Percentiles rank a stretch among this genome's conserved stretches.
phyloP scores from a whole-genome alignment of 2,113 vertebrate genomes.

The Tamias sibiricus region DNA sequence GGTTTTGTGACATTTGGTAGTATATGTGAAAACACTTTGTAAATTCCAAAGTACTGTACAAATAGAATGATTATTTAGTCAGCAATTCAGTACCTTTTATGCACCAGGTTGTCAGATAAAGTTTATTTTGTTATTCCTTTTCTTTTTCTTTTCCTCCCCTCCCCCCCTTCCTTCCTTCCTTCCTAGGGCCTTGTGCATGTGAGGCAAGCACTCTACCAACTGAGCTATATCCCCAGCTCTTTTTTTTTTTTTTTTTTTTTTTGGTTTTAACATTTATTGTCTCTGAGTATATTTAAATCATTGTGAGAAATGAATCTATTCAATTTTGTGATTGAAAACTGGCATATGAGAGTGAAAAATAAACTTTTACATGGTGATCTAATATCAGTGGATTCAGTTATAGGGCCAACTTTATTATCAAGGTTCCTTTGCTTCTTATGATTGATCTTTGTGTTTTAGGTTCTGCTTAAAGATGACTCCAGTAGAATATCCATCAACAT shows the following conservation, averaged over 20 bases:
- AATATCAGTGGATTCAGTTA: neutral
- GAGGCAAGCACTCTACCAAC: no score
- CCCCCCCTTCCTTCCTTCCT: no score
- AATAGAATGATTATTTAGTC: neutral
- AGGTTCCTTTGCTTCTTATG: neutral
- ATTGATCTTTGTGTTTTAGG: neutral
- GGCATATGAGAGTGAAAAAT: neutral
- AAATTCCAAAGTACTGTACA: constrained; percentile 22
- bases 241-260: neutral
- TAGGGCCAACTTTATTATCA: neutral
- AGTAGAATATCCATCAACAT: constrained; percentile 26
- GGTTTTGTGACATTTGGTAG: neutral
- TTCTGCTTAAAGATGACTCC: neutral
- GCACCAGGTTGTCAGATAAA: neutral
- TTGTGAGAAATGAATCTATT: neutral
- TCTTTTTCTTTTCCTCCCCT: no score
- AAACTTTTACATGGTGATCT: neutral
- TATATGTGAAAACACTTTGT: neutral
- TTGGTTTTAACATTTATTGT: constrained; percentile 35
- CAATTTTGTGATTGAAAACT: neutral
- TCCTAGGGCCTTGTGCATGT: no score
- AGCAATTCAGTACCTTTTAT: neutral
- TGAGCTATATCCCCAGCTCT: no score
- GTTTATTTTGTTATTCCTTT: constrained; percentile 1
- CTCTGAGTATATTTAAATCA: constrained; percentile 4